Evolutionary conservation across 2,888 invertebrate genomes (phyloP).

Genomic region (Cremastobaeus sp.): DNA sequence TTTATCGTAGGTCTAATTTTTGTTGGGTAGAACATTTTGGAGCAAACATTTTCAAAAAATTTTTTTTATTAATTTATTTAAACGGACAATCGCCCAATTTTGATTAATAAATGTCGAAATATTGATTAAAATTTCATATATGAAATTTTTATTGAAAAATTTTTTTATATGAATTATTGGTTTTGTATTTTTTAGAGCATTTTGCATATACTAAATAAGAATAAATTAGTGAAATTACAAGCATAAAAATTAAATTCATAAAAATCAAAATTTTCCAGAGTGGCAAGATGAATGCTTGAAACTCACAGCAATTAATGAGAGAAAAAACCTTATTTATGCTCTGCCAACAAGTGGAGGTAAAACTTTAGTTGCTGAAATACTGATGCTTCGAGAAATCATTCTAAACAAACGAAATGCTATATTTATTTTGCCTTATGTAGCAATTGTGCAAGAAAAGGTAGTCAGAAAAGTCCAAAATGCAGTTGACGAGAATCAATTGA

Average conservation of each 20-base stretch:
- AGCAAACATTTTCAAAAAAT: background rate
- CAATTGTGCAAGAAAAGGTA: constrained; percentile 99
- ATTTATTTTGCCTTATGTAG: constrained; percentile 95
- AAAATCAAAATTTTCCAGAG: too few relatives aligned
- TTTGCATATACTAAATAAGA: too few relatives aligned
- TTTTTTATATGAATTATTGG: too few relatives aligned
- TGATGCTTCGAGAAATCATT: constrained; percentile 92
- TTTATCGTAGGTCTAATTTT: constrained; percentile 81
- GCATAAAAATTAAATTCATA: too few relatives aligned
- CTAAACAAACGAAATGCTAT: constrained; percentile 89
- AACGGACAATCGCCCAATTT: too few relatives aligned
- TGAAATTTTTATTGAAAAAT: too few relatives aligned
- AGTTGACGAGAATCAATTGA: background rate
- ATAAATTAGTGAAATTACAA: background rate
- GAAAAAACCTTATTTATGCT: constrained; percentile 92
- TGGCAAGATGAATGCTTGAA: constrained; percentile 97
- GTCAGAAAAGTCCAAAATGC: too few relatives aligned
- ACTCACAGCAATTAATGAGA: constrained; percentile 84
- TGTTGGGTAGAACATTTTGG: background rate
- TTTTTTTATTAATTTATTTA: background rate
- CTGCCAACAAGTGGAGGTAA: constrained; percentile 98
- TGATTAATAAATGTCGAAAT: too few relatives aligned
- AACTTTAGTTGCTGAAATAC: constrained; percentile 96
- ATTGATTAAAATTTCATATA: too few relatives aligned
- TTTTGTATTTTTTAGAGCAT: too few relatives aligned